phyloP scores from a whole-genome alignment of 2,888 invertebrate genomes.

The Euproctis similis region DNA sequence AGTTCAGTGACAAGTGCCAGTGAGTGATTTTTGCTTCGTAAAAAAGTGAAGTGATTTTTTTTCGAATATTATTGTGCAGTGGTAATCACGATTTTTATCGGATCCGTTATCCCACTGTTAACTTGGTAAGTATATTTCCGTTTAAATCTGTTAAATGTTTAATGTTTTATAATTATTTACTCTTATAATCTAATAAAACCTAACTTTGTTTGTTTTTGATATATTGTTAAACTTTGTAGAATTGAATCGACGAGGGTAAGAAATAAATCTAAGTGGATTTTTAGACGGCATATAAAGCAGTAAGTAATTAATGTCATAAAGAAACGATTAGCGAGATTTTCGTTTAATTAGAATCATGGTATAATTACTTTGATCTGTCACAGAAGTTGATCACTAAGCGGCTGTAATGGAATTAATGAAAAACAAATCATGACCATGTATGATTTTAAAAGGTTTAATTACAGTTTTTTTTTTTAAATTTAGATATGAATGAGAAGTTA shows the following conservation, averaged over 20 bases:
- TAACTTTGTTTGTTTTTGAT: too few species aligned
- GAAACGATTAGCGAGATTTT: slow-evolving; percentile 1
- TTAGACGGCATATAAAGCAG: too few species aligned
- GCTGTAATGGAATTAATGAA: slow-evolving; percentile 2
- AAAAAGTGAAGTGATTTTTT: slow-evolving; percentile 18
- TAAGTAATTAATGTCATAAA: slow-evolving; percentile 1
- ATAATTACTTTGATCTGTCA: slow-evolving; percentile 2
- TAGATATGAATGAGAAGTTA: too few species aligned
- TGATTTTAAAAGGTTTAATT: background rate
- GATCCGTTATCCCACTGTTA: too few species aligned
- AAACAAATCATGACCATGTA: background rate
- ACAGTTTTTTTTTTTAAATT: background rate
- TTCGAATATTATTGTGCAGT: slow-evolving; percentile 13
- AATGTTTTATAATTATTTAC: too few species aligned
- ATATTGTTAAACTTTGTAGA: too few species aligned
- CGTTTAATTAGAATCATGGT: slow-evolving; percentile 3
- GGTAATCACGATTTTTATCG: background rate
- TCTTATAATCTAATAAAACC: too few species aligned
- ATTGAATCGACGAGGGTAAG: too few species aligned
- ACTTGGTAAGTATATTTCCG: too few species aligned
- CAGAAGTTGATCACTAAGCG: slow-evolving; percentile 1
- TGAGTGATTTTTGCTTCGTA: slow-evolving; percentile 7
- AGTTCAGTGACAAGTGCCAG: slow-evolving; percentile 17
- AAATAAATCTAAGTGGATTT: slow-evolving; percentile 5
- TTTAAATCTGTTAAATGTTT: too few species aligned